These are phyloP conservation scores for Cervus canadensis DNA, from an alignment of 2,113 vertebrate species.

Conservation along the genomic window DNA sequence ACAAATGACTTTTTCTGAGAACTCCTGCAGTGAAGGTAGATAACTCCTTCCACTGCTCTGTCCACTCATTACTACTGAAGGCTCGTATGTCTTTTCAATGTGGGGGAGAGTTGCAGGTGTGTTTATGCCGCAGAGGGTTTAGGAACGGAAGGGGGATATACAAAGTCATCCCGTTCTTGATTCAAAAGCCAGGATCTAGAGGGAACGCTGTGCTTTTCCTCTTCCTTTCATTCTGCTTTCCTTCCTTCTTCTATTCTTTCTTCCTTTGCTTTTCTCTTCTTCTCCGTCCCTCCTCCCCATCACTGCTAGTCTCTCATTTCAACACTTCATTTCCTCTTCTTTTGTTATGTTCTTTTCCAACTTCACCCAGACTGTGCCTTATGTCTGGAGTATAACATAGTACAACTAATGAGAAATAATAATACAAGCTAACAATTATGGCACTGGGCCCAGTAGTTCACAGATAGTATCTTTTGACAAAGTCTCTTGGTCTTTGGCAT, in stretches of 20 bases:
- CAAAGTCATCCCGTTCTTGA: not conserved
- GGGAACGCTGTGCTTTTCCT: too few relatives aligned
- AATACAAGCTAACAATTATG: not conserved
- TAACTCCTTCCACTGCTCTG: not conserved
- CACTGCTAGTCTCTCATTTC: not conserved
- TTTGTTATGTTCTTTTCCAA: not conserved
- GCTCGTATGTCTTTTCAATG: not conserved
- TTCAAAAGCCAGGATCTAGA: not conserved
- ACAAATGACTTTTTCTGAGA: conserved; percentile 38
- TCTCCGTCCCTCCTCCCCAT: not conserved
- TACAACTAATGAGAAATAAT: not conserved
- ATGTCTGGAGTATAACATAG: not conserved
- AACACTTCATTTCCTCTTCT: not conserved
- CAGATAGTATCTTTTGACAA: not conserved
- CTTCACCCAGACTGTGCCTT: not conserved
- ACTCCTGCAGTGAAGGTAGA: conserved; percentile 23
- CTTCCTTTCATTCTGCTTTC: not conserved
- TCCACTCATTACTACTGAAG: not conserved
- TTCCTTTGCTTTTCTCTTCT: not conserved
- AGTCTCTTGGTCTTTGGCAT: not conserved
- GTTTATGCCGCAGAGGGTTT: not conserved
- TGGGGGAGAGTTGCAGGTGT: not conserved
- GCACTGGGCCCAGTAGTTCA: not conserved
- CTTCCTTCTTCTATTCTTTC: not conserved
- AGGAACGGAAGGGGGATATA: not conserved